These are phyloP conservation scores for Drosophila leontia DNA, from an alignment of 1,140 invertebrate genomes.

Conservation along the genomic window DNA sequence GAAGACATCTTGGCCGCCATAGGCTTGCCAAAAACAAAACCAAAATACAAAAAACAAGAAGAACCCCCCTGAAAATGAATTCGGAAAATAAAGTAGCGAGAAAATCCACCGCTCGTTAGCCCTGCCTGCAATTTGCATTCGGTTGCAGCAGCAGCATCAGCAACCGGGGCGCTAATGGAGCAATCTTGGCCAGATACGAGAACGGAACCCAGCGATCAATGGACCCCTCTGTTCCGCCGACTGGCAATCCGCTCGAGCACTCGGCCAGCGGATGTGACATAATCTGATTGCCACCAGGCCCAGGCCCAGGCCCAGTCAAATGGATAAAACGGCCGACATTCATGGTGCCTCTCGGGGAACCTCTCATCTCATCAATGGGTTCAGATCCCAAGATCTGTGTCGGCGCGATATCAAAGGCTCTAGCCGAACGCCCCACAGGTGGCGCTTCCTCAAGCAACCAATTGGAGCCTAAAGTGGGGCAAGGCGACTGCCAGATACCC, in stretches of 20 bases:
- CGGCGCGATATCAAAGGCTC: slow-evolving; percentile 74
- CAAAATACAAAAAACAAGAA: slow-evolving; percentile 3
- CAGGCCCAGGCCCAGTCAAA: slow-evolving; percentile 10
- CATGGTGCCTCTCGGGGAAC: slow-evolving; percentile 41
- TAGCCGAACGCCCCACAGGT: slow-evolving; percentile 62
- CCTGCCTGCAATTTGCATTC: slow-evolving; percentile 73
- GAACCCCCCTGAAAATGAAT: slow-evolving; percentile 26
- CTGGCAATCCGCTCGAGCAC: slow-evolving; percentile 31
- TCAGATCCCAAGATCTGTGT: slow-evolving; percentile 68
- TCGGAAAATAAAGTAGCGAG: slow-evolving; percentile 44
- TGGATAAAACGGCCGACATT: slow-evolving; percentile 72
- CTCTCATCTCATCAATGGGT: slow-evolving; percentile 33
- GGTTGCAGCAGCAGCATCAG: slow-evolving; percentile 39
- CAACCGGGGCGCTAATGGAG: slow-evolving; percentile 63
- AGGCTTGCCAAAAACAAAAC: slow-evolving; percentile 50
- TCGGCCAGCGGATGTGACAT: slow-evolving; percentile 74
- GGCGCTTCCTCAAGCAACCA: slow-evolving; percentile 58
- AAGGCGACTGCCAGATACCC: slow-evolving; percentile 42
- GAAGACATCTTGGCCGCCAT: slow-evolving; percentile 68
- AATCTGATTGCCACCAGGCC: slow-evolving; percentile 54
- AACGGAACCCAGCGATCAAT: slow-evolving; percentile 60
- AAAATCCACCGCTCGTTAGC: slow-evolving; percentile 73
- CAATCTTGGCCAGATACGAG: slow-evolving; percentile 50
- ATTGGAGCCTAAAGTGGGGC: slow-evolving; percentile 24
- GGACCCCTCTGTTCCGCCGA: slow-evolving; percentile 59